phyloP scores from a whole-genome alignment of 1,140 invertebrate species.

The Anastrepha obliqua region DNA sequence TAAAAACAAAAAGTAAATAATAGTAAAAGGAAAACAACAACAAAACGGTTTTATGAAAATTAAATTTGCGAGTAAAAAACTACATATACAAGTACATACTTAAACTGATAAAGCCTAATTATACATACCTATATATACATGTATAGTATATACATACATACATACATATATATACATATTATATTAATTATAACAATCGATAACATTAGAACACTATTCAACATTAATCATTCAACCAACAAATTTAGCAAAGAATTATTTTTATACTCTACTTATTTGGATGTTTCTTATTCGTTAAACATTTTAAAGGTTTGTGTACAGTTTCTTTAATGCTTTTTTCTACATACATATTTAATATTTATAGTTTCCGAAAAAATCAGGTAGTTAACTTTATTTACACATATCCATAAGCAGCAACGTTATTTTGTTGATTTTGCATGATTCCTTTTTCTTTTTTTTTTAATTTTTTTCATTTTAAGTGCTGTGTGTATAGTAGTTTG shows the following conservation, averaged over 20 bases:
- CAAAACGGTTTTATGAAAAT: slow-evolving; percentile 32
- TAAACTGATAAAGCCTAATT: slow-evolving; percentile 47
- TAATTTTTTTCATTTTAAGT: slow-evolving; percentile 4
- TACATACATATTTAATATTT: not conserved
- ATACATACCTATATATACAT: not conserved
- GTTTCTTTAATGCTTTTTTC: not conserved
- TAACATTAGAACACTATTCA: slow-evolving; percentile 51
- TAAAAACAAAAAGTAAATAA: not conserved
- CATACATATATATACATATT: not conserved
- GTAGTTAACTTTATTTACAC: slow-evolving; percentile 53
- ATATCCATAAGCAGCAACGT: slow-evolving; percentile 32
- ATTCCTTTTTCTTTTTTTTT: slow-evolving; percentile 4
- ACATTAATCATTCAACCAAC: slow-evolving; percentile 51
- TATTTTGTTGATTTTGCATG: not conserved
- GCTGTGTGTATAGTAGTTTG: not conserved
- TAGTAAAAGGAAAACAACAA: slow-evolving; percentile 38
- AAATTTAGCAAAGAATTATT: slow-evolving; percentile 48
- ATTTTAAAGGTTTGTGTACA: slow-evolving; percentile 12
- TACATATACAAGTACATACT: not conserved
- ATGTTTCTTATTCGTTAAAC: no score
- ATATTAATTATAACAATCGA: slow-evolving; percentile 43
- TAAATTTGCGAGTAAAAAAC: slow-evolving; percentile 8
- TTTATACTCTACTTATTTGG: not conserved
- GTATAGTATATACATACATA: slow-evolving; percentile 30
- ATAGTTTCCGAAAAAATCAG: slow-evolving; percentile 47